These are phyloP conservation scores for Ceyx melanurus DNA, from an alignment of 2,113 vertebrate species.

Conservation along the genomic window DNA sequence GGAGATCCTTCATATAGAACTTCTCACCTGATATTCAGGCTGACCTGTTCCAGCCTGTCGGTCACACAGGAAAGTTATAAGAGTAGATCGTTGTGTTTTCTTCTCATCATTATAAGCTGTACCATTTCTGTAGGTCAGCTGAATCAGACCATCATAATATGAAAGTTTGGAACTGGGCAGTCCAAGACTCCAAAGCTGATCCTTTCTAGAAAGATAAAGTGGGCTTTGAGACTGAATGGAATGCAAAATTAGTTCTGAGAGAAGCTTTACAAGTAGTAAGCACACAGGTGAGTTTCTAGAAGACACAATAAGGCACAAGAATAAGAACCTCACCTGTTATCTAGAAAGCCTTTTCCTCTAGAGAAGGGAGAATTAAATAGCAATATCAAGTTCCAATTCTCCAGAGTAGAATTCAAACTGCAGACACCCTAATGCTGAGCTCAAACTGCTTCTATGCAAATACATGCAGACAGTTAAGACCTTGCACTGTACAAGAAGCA, in stretches of 20 bases:
- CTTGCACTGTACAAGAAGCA: neutral
- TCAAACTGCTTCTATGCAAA: neutral
- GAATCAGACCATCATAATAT: slow-evolving; percentile 92
- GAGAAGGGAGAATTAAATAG: neutral
- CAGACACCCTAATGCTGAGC: neutral
- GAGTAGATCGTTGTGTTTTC: slow-evolving; percentile 81
- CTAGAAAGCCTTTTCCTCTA: neutral
- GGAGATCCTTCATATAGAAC: neutral
- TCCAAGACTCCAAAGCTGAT: slow-evolving; percentile 85
- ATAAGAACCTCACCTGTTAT: neutral
- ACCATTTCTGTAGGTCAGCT: slow-evolving; percentile 86
- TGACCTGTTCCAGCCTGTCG: slow-evolving; percentile 79
- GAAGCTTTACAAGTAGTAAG: neutral
- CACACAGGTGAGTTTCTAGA: neutral
- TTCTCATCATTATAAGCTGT: slow-evolving; percentile 83
- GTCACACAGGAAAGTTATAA: slow-evolving; percentile 94
- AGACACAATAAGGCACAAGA: neutral
- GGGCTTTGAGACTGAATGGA: neutral
- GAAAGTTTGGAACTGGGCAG: slow-evolving; percentile 82
- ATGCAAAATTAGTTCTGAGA: neutral
- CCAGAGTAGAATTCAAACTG: neutral
- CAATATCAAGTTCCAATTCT: neutral
- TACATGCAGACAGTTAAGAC: neutral
- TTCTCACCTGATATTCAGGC: slow-evolving; percentile 89
- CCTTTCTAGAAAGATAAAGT: slow-evolving; percentile 18